phyloP scores from a whole-genome alignment of 2,113 vertebrate genomes.

The Rana temporaria region DNA sequence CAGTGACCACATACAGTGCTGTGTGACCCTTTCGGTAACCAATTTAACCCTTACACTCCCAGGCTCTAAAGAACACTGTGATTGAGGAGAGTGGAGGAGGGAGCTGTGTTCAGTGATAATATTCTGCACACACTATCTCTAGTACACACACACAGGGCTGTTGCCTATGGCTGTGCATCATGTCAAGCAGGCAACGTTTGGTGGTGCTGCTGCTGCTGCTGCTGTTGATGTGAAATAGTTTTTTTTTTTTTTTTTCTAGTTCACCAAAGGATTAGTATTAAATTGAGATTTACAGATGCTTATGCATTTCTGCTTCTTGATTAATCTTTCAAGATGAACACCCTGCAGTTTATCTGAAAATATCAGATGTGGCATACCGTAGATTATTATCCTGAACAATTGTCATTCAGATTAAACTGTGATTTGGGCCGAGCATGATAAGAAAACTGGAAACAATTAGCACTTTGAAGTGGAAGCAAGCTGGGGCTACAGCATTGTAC shows the following conservation, averaged over 20 bases:
- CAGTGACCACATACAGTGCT: background rate
- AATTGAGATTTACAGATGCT: constrained; percentile 59
- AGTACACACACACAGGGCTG: constrained; percentile 3
- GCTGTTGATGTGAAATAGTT: constrained; percentile 25
- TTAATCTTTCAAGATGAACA: constrained; percentile 68
- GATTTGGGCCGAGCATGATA: constrained; percentile 39
- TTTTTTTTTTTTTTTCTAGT: constrained; percentile 44
- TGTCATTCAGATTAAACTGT: constrained; percentile 39
- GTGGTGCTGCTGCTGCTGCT: constrained; percentile 47
- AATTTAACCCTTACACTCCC: background rate
- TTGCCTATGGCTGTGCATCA: constrained; percentile 54
- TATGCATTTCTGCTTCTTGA: constrained; percentile 64
- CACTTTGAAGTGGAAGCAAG: constrained; percentile 57
- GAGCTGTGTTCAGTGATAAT: constrained; percentile 8
- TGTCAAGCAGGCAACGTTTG: constrained; percentile 26
- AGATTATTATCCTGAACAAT: constrained; percentile 32
- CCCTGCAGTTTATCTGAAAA: constrained; percentile 62
- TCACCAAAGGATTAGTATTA: constrained; percentile 62
- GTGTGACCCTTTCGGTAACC: background rate
- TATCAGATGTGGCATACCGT: constrained; percentile 7
- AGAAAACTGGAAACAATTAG: constrained; percentile 45
- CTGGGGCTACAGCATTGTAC: background rate
- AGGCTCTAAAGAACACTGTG: background rate
- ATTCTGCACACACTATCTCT: constrained; percentile 28
- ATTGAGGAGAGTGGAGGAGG: background rate